Conservation (phyloP, 1,140 invertebrate genomes). For the Planococcus citri region DNA sequence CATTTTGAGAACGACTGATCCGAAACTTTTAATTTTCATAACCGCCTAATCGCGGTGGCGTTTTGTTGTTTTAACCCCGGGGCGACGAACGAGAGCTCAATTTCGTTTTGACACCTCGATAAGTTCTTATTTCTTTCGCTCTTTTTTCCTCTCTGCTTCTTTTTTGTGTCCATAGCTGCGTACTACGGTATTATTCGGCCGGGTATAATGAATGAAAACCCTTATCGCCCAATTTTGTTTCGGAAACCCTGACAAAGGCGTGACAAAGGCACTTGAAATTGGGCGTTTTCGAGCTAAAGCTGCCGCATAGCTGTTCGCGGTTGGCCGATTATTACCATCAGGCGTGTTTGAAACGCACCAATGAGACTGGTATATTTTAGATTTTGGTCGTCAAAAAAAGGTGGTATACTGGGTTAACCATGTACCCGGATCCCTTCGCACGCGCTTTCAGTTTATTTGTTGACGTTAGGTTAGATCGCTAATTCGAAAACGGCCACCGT, state of each 20-base stretch:
- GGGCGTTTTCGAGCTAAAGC: not conserved
- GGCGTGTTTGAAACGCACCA: not conserved
- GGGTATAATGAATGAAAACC: not conserved
- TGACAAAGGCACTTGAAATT: not conserved
- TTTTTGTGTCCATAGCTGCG: not conserved
- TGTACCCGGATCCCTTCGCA: not conserved
- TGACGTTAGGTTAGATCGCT: not conserved
- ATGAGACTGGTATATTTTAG: not conserved
- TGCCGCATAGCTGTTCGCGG: not conserved
- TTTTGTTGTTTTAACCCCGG: constrained; percentile 15
- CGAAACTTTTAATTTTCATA: constrained; percentile 13
- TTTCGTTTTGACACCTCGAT: constrained; percentile 17
- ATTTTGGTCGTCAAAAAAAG: not conserved
- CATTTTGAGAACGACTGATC: constrained; percentile 13
- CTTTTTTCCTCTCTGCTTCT: not conserved
- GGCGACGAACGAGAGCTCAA: constrained; percentile 13
- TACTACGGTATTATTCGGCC: too few species aligned
- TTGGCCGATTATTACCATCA: not conserved
- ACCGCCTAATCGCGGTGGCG: constrained; percentile 4
- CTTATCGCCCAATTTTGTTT: not conserved
- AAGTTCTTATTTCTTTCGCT: constrained; percentile 5
- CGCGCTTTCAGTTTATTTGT: not conserved
- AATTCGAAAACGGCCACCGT: constrained; percentile 5
- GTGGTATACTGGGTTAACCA: not conserved
- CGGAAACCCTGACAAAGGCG: too few species aligned